phyloP scores from a whole-genome alignment of 1,140 invertebrate species.

The Drosophila hydei region DNA sequence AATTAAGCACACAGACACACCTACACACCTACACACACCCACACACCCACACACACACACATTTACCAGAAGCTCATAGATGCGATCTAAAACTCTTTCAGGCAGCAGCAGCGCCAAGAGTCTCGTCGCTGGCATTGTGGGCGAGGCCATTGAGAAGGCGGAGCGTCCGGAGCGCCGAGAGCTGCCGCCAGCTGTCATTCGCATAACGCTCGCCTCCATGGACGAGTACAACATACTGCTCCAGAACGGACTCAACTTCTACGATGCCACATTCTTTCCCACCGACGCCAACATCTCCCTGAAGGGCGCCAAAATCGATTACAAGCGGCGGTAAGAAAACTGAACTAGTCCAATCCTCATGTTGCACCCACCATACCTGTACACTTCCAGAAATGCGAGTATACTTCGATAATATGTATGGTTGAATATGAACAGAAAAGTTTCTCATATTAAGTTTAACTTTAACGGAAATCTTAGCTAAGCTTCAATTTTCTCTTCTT shows the following conservation, averaged over 20 bases:
- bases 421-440: too few species aligned
- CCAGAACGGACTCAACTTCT: constrained; percentile 93
- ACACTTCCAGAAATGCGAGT: too few species aligned
- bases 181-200: constrained; percentile 86
- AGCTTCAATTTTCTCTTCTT: too few species aligned
- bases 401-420: too few species aligned
- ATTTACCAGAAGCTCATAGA: not conserved
- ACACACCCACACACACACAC: not conserved
- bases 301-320: constrained; percentile 84
- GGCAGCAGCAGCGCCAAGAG: constrained; percentile 61
- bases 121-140: constrained; percentile 53
- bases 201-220: constrained; percentile 90
- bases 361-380: too few species aligned
- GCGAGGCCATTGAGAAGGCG: constrained; percentile 79
- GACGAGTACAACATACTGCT: constrained; percentile 92
- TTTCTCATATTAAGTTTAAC: too few species aligned
- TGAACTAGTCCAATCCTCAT: too few species aligned
- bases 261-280: constrained; percentile 93
- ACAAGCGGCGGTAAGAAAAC: constrained; percentile 85
- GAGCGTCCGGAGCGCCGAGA: constrained; percentile 85
- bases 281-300: constrained; percentile 89
- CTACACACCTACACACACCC: constrained; percentile 7
- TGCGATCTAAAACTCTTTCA: not conserved
- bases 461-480: too few species aligned
- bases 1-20: constrained; percentile 33